These are phyloP conservation scores for Addax nasomaculatus DNA, from an alignment of 2,113 vertebrate species.

Conservation along the genomic window DNA sequence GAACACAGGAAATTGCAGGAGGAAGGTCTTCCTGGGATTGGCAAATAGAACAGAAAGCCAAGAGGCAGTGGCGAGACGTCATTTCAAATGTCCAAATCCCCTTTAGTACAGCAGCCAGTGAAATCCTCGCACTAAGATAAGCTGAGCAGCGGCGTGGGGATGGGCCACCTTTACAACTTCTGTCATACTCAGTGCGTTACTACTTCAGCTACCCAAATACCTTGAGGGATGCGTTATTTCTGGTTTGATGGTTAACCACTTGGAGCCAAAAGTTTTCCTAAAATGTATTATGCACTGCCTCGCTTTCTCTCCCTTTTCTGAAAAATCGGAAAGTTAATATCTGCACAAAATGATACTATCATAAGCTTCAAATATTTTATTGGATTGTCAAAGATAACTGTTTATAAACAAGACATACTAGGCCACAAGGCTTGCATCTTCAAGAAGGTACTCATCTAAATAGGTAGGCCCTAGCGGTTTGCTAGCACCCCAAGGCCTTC, in stretches of 20 bases:
- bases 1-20: neutral
- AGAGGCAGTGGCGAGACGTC: neutral
- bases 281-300: neutral
- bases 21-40: neutral
- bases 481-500: neutral
- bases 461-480: neutral
- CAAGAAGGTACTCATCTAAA: neutral
- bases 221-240: neutral
- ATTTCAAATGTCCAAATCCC: neutral
- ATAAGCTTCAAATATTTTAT: neutral
- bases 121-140: neutral
- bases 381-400: neutral
- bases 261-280: neutral
- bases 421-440: neutral
- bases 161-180: neutral
- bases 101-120: neutral
- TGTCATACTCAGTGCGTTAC: neutral
- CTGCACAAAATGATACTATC: neutral
- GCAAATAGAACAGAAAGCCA: neutral
- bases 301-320: neutral
- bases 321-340: neutral
- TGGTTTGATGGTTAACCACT: neutral
- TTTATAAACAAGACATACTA: neutral
- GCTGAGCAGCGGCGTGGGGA: neutral
- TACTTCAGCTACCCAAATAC: neutral